A percentile compares a stretch with the other conserved stretches of the same genome.
Evolutionary conservation across 2,113 vertebrate species (phyloP).

Genomic region (Dolichotis patagonum): DNA sequence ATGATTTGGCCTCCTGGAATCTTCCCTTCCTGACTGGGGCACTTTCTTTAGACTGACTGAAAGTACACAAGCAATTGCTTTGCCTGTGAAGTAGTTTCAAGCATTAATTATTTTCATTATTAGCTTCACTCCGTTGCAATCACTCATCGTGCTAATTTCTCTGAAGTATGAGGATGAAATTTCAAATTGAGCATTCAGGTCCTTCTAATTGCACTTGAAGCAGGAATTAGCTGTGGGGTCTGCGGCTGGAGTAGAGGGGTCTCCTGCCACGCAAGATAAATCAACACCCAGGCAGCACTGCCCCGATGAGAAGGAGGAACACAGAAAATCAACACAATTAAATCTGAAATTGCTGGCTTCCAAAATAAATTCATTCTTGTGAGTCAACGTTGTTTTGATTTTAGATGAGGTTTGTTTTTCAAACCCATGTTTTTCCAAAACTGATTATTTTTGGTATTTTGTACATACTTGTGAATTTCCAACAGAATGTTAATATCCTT

Average conservation of each 20-base stretch:
- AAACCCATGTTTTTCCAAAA: constrained; percentile 32
- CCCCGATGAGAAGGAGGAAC: neutral
- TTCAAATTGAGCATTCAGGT: constrained; percentile 13
- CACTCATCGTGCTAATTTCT: constrained; percentile 57
- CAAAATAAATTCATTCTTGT: constrained; percentile 47
- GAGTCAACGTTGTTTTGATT: constrained; percentile 62
- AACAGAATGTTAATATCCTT: neutral
- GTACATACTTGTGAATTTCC: constrained; percentile 6
- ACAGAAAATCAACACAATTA: constrained; percentile 47
- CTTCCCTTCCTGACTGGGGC: neutral
- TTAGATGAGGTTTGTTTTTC: constrained; percentile 70
- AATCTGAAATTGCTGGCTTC: constrained; percentile 55
- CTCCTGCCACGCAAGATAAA: neutral
- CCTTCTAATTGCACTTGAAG: constrained; percentile 4
- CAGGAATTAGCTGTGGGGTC: neutral
- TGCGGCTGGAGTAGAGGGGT: neutral
- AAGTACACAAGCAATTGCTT: neutral
- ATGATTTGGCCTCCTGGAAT: neutral
- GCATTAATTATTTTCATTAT: constrained; percentile 59
- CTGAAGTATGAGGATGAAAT: constrained; percentile 59
- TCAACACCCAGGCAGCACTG: neutral
- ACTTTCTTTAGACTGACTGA: neutral
- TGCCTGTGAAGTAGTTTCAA: neutral
- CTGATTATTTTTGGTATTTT: constrained; percentile 53
- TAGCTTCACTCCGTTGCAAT: constrained; percentile 17